Conservation (phyloP, 2,888 invertebrate species). For the Chloromyia formosa region DNA sequence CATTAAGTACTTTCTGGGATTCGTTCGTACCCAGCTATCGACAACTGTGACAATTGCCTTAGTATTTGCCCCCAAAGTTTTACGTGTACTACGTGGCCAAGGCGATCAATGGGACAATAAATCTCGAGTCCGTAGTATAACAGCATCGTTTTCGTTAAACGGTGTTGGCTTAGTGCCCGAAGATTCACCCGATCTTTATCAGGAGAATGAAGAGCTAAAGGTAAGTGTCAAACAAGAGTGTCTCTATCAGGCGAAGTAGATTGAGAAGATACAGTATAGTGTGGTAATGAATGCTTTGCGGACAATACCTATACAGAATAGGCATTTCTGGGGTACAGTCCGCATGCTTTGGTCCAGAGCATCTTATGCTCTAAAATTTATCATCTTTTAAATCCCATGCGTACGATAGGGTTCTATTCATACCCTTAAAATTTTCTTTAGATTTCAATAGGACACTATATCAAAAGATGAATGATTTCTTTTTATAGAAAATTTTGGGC, state of each 20-base stretch:
- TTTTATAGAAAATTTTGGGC: too few species aligned
- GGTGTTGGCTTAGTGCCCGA: constrained; percentile 86
- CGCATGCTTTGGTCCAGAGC: too few species aligned
- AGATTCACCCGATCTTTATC: constrained; percentile 85
- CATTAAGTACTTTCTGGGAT: constrained; percentile 90
- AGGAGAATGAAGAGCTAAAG: constrained; percentile 91
- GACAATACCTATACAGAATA: too few species aligned
- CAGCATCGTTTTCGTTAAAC: constrained; percentile 85
- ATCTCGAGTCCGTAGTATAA: constrained; percentile 82
- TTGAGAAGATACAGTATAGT: too few species aligned
- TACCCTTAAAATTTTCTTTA: too few species aligned
- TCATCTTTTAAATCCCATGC: too few species aligned
- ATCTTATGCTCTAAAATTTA: too few species aligned
- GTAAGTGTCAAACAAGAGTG: constrained; percentile 63
- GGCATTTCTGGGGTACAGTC: too few species aligned
- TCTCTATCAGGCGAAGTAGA: neutral
- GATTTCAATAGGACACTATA: too few species aligned
- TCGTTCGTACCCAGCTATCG: constrained; percentile 90
- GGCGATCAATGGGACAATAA: constrained; percentile 92
- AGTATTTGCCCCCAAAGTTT: constrained; percentile 70
- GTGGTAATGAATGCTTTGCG: too few species aligned
- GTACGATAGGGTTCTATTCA: too few species aligned
- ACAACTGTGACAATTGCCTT: constrained; percentile 75
- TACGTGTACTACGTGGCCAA: constrained; percentile 82
- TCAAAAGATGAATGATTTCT: too few species aligned